Conservation (phyloP, 2,113 vertebrate genomes). For the Orcinus orca region DNA sequence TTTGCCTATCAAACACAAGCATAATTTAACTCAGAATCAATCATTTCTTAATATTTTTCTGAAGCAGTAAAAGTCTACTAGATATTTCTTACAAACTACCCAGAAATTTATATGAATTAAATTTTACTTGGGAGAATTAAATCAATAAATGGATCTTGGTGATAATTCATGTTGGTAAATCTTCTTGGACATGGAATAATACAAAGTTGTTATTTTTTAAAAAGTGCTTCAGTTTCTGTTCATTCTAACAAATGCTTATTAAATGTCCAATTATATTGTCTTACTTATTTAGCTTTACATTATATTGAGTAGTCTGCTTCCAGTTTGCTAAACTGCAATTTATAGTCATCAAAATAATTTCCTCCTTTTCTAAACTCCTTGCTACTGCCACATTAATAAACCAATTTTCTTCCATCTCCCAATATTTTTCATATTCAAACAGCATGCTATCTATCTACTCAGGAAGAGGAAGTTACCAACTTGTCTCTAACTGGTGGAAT, state of each 20-base stretch:
- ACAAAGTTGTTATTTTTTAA: not conserved
- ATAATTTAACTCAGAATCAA: not conserved
- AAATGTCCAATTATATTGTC: not conserved
- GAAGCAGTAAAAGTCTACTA: not conserved
- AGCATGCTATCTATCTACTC: not conserved
- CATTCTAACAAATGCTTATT: not conserved
- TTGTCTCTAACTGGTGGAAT: not conserved
- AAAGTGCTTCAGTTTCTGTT: not conserved
- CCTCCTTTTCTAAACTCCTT: not conserved
- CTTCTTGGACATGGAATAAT: not conserved
- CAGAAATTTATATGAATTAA: conserved; percentile 23
- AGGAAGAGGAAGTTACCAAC: not conserved
- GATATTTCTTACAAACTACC: not conserved
- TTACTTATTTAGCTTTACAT: not conserved
- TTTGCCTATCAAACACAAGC: not conserved
- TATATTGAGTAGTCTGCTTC: not conserved
- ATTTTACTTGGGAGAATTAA: not conserved
- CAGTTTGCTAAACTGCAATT: not conserved
- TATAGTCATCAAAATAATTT: not conserved
- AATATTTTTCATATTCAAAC: not conserved
- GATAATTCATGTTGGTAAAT: not conserved
- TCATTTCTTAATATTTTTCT: not conserved
- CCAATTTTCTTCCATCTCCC: not conserved
- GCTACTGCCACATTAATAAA: not conserved
- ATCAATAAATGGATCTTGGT: not conserved